Evolutionary conservation across 1,140 invertebrate genomes (phyloP).

Genomic region (Drosophila sp.): DNA sequence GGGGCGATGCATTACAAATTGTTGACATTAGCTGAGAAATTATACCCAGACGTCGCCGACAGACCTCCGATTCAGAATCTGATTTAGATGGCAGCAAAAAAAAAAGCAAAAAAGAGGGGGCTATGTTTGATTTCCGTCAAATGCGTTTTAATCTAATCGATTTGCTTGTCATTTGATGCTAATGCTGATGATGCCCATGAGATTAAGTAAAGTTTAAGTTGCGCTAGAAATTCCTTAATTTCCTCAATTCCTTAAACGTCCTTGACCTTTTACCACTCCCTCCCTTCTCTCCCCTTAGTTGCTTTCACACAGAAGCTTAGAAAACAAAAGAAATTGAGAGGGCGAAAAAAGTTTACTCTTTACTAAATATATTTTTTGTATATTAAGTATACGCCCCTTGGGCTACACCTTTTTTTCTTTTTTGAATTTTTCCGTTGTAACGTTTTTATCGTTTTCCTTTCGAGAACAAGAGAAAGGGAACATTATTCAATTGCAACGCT

Average conservation of each 20-base stretch:
- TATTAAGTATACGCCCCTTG: constrained; percentile 51
- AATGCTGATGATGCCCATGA: constrained; percentile 31
- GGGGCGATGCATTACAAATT: constrained; percentile 68
- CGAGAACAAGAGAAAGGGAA: constrained; percentile 3
- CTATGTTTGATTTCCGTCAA: constrained; percentile 44
- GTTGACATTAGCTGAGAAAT: constrained; percentile 67
- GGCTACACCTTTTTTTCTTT: constrained; percentile 31
- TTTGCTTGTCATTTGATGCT: constrained; percentile 56
- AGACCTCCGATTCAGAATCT: constrained; percentile 4
- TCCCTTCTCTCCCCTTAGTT: neutral
- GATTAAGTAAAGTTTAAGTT: constrained; percentile 48
- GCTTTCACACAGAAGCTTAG: neutral
- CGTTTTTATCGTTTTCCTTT: constrained; percentile 28
- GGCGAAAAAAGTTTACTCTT: constrained; percentile 32
- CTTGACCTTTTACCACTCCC: constrained; percentile 46
- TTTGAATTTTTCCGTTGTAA: constrained; percentile 48
- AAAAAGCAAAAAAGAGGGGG: neutral
- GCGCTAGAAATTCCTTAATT: constrained; percentile 31
- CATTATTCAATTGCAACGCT: constrained; percentile 4
- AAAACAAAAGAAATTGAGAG: neutral
- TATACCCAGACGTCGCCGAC: constrained; percentile 43
- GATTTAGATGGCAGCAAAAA: neutral
- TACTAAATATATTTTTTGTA: constrained; percentile 17
- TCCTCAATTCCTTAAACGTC: constrained; percentile 35
- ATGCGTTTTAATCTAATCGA: constrained; percentile 63